Percentiles rank a stretch among this genome's conserved stretches.
Evolutionary conservation across 2,797 vertebrate species (phyloP).

Genomic region (Gobio occitaniae): DNA sequence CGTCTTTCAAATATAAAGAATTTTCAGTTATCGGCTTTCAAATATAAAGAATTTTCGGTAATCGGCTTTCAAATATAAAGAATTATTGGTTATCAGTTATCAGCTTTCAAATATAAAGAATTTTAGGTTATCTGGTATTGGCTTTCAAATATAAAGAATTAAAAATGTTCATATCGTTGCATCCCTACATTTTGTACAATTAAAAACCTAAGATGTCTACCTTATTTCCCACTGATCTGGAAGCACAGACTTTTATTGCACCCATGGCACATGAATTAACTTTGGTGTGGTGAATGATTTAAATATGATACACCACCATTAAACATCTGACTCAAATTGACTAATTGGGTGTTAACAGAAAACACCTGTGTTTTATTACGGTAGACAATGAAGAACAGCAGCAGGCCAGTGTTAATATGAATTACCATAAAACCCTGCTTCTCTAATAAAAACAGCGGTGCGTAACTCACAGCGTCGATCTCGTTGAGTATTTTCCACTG

Average conservation of each 20-base stretch:
- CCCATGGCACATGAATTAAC: background rate
- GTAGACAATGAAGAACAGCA: background rate
- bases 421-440: background rate
- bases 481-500: slow-evolving; percentile 99
- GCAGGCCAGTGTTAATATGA: background rate
- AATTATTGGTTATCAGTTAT: no score
- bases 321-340: slow-evolving; percentile 13
- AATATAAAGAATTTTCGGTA: no score
- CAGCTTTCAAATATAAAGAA: no score
- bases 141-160: no score
- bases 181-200: background rate
- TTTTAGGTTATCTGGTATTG: no score
- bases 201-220: background rate
- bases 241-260: background rate
- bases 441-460: background rate
- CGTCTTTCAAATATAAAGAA: no score
- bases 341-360: background rate
- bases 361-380: background rate
- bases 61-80: no score
- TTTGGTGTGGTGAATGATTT: background rate
- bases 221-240: background rate
- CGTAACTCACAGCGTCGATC: slow-evolving; percentile 90
- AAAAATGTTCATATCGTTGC: no score
- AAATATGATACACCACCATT: background rate
- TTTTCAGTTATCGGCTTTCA: no score